Percentiles rank a stretch among this genome's conserved stretches.
These are phyloP conservation scores for Chaetodon trifascialis DNA, from an alignment of 2,113 vertebrate species.

Conservation along the genomic window DNA sequence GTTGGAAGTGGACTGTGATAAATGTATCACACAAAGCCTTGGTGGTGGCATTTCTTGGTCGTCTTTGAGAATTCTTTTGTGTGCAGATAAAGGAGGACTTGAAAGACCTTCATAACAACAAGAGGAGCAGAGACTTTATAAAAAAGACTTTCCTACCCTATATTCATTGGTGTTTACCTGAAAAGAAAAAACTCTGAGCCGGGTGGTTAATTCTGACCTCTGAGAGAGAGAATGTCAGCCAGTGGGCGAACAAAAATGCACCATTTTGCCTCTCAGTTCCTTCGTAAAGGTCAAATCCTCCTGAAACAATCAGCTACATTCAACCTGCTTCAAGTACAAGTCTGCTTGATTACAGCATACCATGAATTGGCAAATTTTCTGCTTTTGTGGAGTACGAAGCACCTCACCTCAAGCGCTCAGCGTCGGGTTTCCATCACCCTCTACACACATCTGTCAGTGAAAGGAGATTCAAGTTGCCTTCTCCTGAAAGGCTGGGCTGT, in stretches of 20 bases:
- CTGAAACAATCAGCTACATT: slow-evolving; percentile 70
- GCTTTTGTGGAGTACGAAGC: slow-evolving; percentile 66
- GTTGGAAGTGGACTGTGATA: background rate
- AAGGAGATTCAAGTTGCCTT: slow-evolving; percentile 67
- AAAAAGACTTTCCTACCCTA: background rate
- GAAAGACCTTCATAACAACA: background rate
- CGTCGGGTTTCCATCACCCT: slow-evolving; percentile 66
- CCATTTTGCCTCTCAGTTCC: slow-evolving; percentile 1
- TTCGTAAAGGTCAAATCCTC: slow-evolving; percentile 48
- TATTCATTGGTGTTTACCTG: background rate
- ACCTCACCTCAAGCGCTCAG: slow-evolving; percentile 51
- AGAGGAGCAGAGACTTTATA: background rate
- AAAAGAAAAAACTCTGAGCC: background rate
- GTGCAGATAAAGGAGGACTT: slow-evolving; percentile 5
- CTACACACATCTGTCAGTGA: slow-evolving; percentile 33
- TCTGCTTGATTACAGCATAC: slow-evolving; percentile 59
- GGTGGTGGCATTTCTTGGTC: slow-evolving; percentile 4
- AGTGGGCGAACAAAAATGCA: slow-evolving; percentile 15
- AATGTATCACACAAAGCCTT: background rate
- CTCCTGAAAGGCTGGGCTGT: slow-evolving; percentile 40
- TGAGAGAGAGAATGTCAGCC: slow-evolving; percentile 30
- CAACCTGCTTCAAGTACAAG: slow-evolving; percentile 41
- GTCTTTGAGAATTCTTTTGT: background rate
- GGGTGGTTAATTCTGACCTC: slow-evolving; percentile 25
- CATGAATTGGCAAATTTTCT: slow-evolving; percentile 65